Percentiles rank a stretch among this genome's conserved stretches.
Conservation (phyloP, 2,113 vertebrate genomes). For the Bambusicola thoracicus region DNA sequence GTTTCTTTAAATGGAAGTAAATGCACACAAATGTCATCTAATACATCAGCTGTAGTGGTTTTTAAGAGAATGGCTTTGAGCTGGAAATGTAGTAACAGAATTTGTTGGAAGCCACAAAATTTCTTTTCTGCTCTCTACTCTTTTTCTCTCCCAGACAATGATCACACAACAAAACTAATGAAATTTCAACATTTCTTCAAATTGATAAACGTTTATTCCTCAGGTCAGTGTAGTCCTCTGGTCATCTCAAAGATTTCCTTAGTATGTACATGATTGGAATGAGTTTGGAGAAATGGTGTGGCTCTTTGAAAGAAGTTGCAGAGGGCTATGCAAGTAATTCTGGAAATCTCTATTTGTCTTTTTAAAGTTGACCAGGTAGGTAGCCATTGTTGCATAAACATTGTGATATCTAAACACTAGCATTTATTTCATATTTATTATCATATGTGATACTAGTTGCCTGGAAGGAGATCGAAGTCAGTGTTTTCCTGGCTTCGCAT, state of each 20-base stretch:
- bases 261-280: not conserved
- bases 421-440: not conserved
- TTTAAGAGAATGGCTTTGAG: not conserved
- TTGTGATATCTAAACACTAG: not conserved
- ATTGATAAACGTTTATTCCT: conserved; percentile 46
- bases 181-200: conserved; percentile 31
- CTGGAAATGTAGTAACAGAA: not conserved
- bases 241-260: not conserved
- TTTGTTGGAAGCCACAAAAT: not conserved
- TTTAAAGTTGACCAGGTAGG: not conserved
- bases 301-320: not conserved
- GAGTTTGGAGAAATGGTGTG: not conserved
- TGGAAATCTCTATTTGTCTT: not conserved
- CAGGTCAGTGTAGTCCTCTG: not conserved
- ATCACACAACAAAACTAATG: conserved; percentile 9
- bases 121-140: not conserved
- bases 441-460: not conserved
- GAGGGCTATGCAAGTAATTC: not conserved
- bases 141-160: not conserved
- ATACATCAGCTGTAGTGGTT: not conserved
- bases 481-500: not conserved
- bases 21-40: not conserved
- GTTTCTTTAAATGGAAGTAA: not conserved
- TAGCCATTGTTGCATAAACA: not conserved
- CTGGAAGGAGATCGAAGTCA: not conserved